phyloP scores from a whole-genome alignment of 2,797 vertebrate species.

The Iguana delicatissima region DNA sequence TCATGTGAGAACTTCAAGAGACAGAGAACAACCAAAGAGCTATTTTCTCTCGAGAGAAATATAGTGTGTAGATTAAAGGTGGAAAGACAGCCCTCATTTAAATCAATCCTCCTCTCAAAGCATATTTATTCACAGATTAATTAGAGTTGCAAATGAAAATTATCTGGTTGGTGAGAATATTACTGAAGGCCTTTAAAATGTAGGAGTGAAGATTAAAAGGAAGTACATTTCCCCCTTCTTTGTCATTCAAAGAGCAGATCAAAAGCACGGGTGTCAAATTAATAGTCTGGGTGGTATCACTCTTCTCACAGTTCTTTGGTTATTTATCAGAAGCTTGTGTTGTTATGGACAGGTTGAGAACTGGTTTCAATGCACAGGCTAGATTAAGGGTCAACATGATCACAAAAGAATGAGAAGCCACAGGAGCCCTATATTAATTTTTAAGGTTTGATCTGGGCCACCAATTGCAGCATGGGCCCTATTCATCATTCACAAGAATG shows the following conservation, averaged over 20 bases:
- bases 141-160: slow-evolving; percentile 87
- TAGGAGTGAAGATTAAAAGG: slow-evolving; percentile 84
- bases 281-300: slow-evolving; percentile 78
- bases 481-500: background rate
- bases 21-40: slow-evolving; percentile 79
- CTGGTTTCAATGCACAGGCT: slow-evolving; percentile 24
- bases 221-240: slow-evolving; percentile 81
- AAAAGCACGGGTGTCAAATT: slow-evolving; percentile 79
- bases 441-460: background rate
- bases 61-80: slow-evolving; percentile 86
- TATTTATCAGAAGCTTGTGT: slow-evolving; percentile 71
- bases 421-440: fast-evolving
- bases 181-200: slow-evolving; percentile 83
- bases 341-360: slow-evolving; percentile 55
- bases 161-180: slow-evolving; percentile 85
- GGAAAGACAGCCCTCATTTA: slow-evolving; percentile 84
- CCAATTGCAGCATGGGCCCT: no score
- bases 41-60: slow-evolving; percentile 84
- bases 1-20: slow-evolving; percentile 76
- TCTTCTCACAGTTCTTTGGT: slow-evolving; percentile 67
- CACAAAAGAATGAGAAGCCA: background rate
- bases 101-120: slow-evolving; percentile 85
- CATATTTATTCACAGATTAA: slow-evolving; percentile 86
- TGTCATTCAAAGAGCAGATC: slow-evolving; percentile 80
- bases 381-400: fast-evolving